Evolutionary conservation across 2,888 invertebrate species (phyloP), one percentile per base, ranked within the genome.

Genomic region (Rhogogaster chlorosoma): DNA sequence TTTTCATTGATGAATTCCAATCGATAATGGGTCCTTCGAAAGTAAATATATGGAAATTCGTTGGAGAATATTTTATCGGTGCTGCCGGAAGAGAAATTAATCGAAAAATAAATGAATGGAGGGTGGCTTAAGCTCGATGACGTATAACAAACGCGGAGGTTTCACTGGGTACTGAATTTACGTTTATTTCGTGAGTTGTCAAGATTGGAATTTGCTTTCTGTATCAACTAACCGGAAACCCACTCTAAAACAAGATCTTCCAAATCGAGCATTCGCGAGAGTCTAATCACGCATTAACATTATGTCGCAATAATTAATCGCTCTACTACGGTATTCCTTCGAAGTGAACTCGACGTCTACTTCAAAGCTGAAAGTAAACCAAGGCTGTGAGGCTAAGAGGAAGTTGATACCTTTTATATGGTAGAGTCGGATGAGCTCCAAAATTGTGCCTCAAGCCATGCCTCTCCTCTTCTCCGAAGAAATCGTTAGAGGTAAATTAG

Each of bases 401-500:
- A 83, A 83, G 45, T 83, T 67, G 83, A 83, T 83, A 67, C 70
- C 45, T 49, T 83, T 67, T 70, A 67, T 64, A 36, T 6, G 67
- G 29, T 64, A 49, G 64, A 45, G 67, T 70, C 67, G 64, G 70
- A 38, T 70, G 64, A 67, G 67, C 64, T 67, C 83, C 45, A 83
- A 83, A 70, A 67, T 83, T 83, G 67, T 83, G 70, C 67, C 70
- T 7, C 67, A 22, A 83, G 70, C 70, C 67, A 45, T 26, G 70
- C 70, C 32, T 83, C 29, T 29, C 49, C 32, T 83, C 61, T 80
- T 42, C 38, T 80, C 67, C 18, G 32, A 67, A 53, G 67, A 49
- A 83, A 83, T 83, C 67, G 83, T 83, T 83, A 83, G 42, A 64
- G 64, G 83, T 67, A 67, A 83, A 67, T 70, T 83, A 67, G 26